Evolutionary conservation across 1,140 invertebrate genomes (phyloP), one percentile per base, ranked within the genome.

Genomic region (Dufourea novaeangliae): DNA sequence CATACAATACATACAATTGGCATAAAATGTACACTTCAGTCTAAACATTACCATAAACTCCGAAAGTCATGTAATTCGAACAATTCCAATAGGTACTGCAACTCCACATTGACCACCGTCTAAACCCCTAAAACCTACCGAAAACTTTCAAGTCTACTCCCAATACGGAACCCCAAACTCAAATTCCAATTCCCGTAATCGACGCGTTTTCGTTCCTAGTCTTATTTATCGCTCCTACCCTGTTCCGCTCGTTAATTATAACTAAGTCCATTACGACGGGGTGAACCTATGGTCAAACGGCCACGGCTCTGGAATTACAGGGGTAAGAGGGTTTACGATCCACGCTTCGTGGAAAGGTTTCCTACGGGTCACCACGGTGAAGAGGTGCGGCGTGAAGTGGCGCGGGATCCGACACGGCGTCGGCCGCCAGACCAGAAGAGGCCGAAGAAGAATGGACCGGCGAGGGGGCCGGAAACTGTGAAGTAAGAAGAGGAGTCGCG

Each of bases 341-440:
- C 11, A n/a, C 25, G 46, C 59, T 12, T 2, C 2, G 0, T 11
- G 34, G 10, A 14, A 37, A 54, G 70, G 27, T 37, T 8, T 37
- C 34, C 62, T 39, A 44, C 32, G 14, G 32, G 2, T 22, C 4
- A 22, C 52, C 12, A 20, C 14, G 20, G 17, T 11, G 62, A n/a
- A 66, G 71, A 29, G 46, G n/a, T 25, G 22, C 44, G 71, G 46
- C 46, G 71, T 66, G 61, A 74, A 74, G 71, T 56, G 71, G 46
- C 46, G 22, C 46, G 71, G n/a, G n/a, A 74, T 74, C 61, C 20
- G 71, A 59, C 17, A 54, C 68, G 17, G 27, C 14, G 22, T 44
- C n/a, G n/a, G n/a, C n/a, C n/a, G n/a, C n/a, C n/a, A n/a, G 74
- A 69, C 72, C 57, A 37, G 39, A 39, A 17, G 63, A 70, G 34